Conservation (phyloP, 2,888 invertebrate genomes). For the Hoplodrina ambigua region DNA sequence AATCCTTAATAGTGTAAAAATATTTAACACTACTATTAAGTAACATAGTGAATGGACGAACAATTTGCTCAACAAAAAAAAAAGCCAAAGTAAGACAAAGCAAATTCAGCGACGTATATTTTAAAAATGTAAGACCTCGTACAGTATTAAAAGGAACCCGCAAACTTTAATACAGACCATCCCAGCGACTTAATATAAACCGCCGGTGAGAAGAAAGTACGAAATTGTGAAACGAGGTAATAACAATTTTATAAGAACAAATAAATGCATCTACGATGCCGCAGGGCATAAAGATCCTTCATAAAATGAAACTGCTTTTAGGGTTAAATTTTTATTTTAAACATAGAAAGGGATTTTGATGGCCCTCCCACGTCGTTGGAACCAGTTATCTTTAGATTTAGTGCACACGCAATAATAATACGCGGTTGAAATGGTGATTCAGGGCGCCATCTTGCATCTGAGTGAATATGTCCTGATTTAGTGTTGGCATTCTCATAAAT, state of each 20-base stretch:
- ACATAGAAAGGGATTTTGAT: slow-evolving; percentile 89
- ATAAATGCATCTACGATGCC: slow-evolving; percentile 81
- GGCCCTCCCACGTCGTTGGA: slow-evolving; percentile 83
- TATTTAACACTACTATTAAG: background rate
- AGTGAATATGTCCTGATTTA: slow-evolving; percentile 71
- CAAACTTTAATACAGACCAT: slow-evolving; percentile 69
- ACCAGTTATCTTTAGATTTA: slow-evolving; percentile 87
- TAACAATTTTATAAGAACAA: slow-evolving; percentile 84
- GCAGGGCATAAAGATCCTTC: slow-evolving; percentile 79
- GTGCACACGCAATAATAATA: slow-evolving; percentile 79
- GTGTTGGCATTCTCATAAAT: slow-evolving; percentile 70
- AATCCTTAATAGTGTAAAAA: slow-evolving; percentile 11
- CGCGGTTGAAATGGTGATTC: slow-evolving; percentile 72
- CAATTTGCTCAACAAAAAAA: slow-evolving; percentile 35
- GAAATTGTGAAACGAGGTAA: slow-evolving; percentile 76
- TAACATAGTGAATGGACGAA: slow-evolving; percentile 11
- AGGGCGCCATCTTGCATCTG: slow-evolving; percentile 53
- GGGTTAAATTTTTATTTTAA: slow-evolving; percentile 90
- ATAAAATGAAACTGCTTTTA: slow-evolving; percentile 85
- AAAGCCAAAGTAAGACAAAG: slow-evolving; percentile 40
- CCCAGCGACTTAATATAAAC: slow-evolving; percentile 69
- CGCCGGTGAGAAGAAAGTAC: slow-evolving; percentile 69
- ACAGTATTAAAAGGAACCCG: slow-evolving; percentile 73
- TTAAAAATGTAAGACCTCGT: slow-evolving; percentile 65
- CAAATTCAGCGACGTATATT: slow-evolving; percentile 59